Conservation (phyloP, 2,113 vertebrate genomes). For the Cryptotis parvus region DNA sequence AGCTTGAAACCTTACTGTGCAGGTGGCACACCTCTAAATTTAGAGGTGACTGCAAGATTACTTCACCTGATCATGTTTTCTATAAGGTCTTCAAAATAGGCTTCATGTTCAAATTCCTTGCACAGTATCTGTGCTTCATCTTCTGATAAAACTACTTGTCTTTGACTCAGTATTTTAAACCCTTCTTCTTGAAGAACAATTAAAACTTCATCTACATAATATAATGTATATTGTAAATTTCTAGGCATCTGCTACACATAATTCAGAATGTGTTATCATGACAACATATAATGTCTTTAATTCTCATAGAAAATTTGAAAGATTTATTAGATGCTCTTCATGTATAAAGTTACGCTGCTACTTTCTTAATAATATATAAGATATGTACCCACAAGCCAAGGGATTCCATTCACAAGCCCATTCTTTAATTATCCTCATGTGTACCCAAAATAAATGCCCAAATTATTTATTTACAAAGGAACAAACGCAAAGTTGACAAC, state of each 20-base stretch:
- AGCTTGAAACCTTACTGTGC: slow-evolving; percentile 5
- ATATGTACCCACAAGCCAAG: neutral
- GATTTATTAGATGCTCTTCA: neutral
- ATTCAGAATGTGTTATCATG: neutral
- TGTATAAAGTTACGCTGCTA: neutral
- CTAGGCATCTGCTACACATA: neutral
- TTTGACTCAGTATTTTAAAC: slow-evolving; percentile 87
- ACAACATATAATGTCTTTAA: neutral
- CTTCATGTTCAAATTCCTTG: slow-evolving; percentile 80
- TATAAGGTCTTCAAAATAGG: slow-evolving; percentile 84
- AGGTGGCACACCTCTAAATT: too few relatives aligned
- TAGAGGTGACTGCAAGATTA: neutral
- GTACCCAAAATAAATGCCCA: neutral
- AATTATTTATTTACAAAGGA: neutral
- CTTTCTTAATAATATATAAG: neutral
- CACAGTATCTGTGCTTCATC: slow-evolving; percentile 84
- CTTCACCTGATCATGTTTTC: slow-evolving; percentile 86
- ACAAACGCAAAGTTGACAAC: neutral
- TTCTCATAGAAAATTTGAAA: neutral
- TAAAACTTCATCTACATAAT: slow-evolving; percentile 67
- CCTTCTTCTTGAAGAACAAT: slow-evolving; percentile 78
- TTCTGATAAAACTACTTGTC: slow-evolving; percentile 84
- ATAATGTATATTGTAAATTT: slow-evolving; percentile 32
- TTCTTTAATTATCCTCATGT: neutral
- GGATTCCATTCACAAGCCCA: neutral